phyloP scores from a whole-genome alignment of 2,888 invertebrate genomes.

The Keiferia lycopersicella region DNA sequence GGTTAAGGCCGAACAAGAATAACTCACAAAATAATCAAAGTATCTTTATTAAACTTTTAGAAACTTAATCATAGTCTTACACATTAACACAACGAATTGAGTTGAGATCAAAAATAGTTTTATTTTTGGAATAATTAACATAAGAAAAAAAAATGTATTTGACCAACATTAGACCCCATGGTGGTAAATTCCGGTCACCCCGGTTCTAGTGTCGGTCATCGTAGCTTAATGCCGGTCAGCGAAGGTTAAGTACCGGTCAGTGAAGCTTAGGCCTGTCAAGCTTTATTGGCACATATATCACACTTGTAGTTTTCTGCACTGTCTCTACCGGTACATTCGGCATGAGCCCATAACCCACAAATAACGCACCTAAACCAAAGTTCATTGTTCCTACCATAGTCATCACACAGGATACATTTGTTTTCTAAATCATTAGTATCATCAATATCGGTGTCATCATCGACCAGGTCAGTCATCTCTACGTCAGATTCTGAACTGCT shows the following conservation, averaged over 20 bases:
- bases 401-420: constrained; percentile 38
- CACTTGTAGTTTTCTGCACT: neutral
- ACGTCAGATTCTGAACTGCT: constrained; percentile 30
- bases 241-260: neutral
- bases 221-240: too few species aligned
- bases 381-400: constrained; percentile 40
- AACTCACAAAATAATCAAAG: neutral
- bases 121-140: neutral
- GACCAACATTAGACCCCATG: neutral
- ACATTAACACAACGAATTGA: neutral
- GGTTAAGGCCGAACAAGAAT: neutral
- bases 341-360: neutral
- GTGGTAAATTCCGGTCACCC: neutral
- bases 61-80: neutral
- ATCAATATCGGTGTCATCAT: constrained; percentile 20
- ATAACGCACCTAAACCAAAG: constrained; percentile 35
- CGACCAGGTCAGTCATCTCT: constrained; percentile 31
- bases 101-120: neutral
- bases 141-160: neutral
- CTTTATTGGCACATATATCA: neutral
- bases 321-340: neutral
- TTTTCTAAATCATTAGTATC: constrained; percentile 35
- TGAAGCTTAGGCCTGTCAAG: neutral
- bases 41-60: neutral
- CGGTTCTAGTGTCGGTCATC: too few species aligned